Evolutionary conservation across 2,888 invertebrate species (phyloP), one percentile per base, ranked within the genome.

Genomic region (Xanthostigma xanthostigma): DNA sequence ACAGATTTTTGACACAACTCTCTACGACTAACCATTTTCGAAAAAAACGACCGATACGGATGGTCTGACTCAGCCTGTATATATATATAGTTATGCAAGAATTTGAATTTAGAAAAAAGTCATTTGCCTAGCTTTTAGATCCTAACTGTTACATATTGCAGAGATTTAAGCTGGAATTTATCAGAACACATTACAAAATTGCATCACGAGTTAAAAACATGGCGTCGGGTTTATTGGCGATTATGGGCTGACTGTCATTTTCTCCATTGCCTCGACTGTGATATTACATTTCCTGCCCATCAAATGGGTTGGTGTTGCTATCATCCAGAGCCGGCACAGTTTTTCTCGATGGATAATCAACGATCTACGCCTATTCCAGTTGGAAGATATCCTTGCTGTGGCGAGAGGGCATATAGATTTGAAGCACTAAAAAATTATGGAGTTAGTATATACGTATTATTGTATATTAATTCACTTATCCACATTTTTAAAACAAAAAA

Each of bases 181-280:
- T 88, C 84, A 61, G 82, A 84, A 48, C 87, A 87, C 64, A 79
- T 94, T 35, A 66, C 81, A 40, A 78, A 79, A 60, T 65, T 92
- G 51, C 84, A 85, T 60, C 78, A 78, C 13, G 83, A 87, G 60
- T 70, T 91, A 50, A 84, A 87, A 53, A 81, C 84, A 0, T 95
- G 95, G 95, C 74, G 91, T 1, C 81, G 81, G 60, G 90, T 93
- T 3, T 95, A 94, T 67, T 95, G 95, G 95, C 76, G 86, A 41
- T 69, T 94, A 43, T 94, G 94, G 94, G 90, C 90, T 0, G 84
- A 86, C 59, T 83, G 90, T 53, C 94, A 95, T 66, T 89, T 83
- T 66, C 70, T 94, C 27, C 78, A 78, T 50, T 95, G 95, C 60
- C 76, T 78, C 44, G 74, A 78, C 2, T 93, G 92, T 60, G 84